These are phyloP conservation scores for Pogonophryne albipinna DNA, from an alignment of 2,797 vertebrate genomes.

Conservation along the genomic window DNA sequence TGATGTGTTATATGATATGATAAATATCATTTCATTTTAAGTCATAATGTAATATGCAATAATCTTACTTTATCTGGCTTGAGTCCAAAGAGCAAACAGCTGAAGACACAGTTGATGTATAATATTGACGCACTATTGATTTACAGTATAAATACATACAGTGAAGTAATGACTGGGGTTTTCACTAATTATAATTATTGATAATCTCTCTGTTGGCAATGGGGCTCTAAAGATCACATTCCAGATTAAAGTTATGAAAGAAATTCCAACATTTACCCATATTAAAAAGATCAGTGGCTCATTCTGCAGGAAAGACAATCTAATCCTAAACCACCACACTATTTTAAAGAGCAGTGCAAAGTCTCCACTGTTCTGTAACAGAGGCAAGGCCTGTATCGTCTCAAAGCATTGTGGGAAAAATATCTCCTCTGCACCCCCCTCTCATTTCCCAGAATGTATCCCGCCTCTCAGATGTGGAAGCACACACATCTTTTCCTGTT, in stretches of 20 bases:
- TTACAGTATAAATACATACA: not conserved
- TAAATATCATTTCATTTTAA: not conserved
- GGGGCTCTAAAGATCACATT: not conserved
- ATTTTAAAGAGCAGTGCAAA: not conserved
- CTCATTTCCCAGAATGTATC: conserved; percentile 14
- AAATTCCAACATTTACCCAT: not conserved
- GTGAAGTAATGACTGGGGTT: conserved; percentile 4
- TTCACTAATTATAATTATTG: conserved; percentile 3
- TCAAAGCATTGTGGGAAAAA: not conserved
- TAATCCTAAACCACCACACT: not conserved
- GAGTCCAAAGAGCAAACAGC: not conserved
- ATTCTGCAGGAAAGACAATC: not conserved
- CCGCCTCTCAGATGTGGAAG: conserved; percentile 41
- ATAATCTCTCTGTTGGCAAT: not conserved
- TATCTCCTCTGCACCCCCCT: not conserved
- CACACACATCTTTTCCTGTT: conserved; percentile 61
- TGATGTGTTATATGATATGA: not conserved
- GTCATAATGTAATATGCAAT: not conserved
- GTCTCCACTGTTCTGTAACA: not conserved
- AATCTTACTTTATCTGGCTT: not conserved
- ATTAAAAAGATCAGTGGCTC: not conserved
- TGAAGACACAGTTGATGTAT: not conserved
- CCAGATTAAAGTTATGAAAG: not conserved
- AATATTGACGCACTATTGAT: not conserved
- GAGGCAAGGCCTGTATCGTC: not conserved